These are phyloP conservation scores for Pyrrhia umbra DNA, from an alignment of 2,888 invertebrate genomes.

Conservation along the genomic window DNA sequence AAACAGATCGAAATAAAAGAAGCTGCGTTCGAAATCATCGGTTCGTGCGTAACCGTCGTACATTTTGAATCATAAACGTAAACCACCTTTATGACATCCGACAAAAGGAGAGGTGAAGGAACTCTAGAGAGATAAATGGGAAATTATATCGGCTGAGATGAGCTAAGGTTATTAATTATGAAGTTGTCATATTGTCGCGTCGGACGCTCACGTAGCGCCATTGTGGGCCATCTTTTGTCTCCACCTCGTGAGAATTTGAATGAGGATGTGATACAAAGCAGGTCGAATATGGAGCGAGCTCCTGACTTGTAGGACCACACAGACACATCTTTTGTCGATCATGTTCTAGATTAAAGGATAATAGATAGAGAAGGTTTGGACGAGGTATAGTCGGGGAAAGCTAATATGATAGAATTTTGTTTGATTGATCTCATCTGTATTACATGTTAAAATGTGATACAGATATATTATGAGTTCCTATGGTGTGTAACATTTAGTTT, in stretches of 20 bases:
- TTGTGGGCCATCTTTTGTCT: conserved; percentile 85
- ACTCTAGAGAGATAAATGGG: conserved; percentile 86
- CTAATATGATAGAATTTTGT: not conserved
- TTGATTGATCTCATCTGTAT: not conserved
- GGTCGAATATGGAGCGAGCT: conserved; percentile 78
- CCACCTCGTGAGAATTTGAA: conserved; percentile 85
- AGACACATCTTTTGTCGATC: conserved; percentile 65
- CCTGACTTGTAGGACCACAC: conserved; percentile 85
- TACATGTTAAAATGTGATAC: not conserved
- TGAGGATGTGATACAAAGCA: conserved; percentile 77
- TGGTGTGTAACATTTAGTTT: too few species aligned
- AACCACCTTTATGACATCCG: conserved; percentile 83
- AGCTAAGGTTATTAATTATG: conserved; percentile 89
- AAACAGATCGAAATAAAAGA: conserved; percentile 63
- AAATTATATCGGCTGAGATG: conserved; percentile 89
- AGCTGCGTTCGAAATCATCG: conserved; percentile 76
- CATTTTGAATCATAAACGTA: conserved; percentile 86
- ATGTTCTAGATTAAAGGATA: conserved; percentile 48
- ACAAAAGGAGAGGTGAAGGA: conserved; percentile 88
- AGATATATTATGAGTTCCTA: too few species aligned
- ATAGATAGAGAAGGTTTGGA: conserved; percentile 26
- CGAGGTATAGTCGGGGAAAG: conserved; percentile 5
- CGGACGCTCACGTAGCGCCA: conserved; percentile 82
- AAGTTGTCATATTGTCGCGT: conserved; percentile 87
- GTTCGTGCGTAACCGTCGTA: conserved; percentile 87